Percentiles rank a stretch among this genome's conserved stretches.
These are phyloP conservation scores for Orthonychiurus folsomi DNA, from an alignment of 2,888 invertebrate genomes.

Conservation along the genomic window DNA sequence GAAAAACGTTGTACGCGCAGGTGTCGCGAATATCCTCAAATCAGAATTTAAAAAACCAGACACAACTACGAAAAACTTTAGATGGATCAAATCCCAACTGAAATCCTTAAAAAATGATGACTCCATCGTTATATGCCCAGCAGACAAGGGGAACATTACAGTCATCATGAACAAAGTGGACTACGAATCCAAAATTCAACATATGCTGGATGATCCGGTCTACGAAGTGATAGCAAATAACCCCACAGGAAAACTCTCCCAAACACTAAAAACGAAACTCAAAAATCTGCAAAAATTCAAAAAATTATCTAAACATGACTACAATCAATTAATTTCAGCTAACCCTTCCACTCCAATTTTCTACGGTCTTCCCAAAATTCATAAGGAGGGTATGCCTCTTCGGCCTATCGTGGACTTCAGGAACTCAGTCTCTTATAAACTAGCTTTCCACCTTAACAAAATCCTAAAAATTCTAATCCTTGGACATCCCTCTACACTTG, in stretches of 20 bases:
- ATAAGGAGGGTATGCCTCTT: neutral
- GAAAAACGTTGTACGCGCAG: neutral
- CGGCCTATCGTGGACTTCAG: conserved; percentile 9
- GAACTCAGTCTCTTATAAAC: neutral
- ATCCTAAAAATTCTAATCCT: neutral
- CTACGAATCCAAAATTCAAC: neutral
- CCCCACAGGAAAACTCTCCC: neutral
- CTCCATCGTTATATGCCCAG: neutral
- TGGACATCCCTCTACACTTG: neutral
- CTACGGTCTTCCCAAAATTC: conserved; percentile 8
- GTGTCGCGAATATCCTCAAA: neutral
- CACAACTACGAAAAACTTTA: neutral
- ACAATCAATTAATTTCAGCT: neutral
- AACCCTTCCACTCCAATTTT: neutral
- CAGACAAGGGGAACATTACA: conserved; percentile 5
- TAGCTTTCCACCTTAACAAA: neutral
- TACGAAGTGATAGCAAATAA: neutral
- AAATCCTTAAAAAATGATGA: neutral
- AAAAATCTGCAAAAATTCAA: neutral
- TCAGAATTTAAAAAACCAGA: neutral
- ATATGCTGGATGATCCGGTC: neutral
- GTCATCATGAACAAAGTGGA: neutral
- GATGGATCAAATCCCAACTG: neutral
- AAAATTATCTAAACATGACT: neutral
- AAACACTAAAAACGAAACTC: neutral